These are phyloP conservation scores for Frankliniella intonsa DNA, from an alignment of 2,888 invertebrate species.

Conservation along the genomic window DNA sequence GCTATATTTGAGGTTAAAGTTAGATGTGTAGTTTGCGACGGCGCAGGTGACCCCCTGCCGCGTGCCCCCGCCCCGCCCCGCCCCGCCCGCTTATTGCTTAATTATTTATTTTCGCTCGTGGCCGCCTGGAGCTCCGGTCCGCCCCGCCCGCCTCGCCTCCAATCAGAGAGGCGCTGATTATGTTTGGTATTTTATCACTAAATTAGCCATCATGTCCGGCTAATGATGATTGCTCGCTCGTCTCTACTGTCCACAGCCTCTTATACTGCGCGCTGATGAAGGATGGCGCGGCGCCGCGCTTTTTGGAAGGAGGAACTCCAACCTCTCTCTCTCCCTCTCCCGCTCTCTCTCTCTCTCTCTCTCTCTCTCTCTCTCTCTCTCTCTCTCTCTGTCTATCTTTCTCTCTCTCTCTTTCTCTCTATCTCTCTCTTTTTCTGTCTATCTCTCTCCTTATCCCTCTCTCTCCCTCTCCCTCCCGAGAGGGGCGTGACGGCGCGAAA, in stretches of 20 bases:
- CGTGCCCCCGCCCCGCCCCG: not conserved
- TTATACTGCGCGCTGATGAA: not conserved
- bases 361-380: not conserved
- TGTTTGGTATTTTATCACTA: conserved; percentile 8
- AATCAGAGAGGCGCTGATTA: conserved; percentile 13
- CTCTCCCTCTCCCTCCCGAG: too few species aligned
- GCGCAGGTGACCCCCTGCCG: not conserved
- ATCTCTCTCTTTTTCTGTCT: too few species aligned
- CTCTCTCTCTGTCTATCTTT: not conserved
- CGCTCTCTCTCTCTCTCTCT: not conserved
- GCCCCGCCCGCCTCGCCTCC: not conserved
- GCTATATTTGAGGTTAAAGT: too few species aligned
- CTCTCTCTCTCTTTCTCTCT: too few species aligned
- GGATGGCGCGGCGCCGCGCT: conserved; percentile 11
- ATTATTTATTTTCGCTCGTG: too few species aligned
- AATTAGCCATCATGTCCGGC: conserved; percentile 17
- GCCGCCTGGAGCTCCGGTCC: not conserved
- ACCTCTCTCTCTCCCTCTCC: not conserved
- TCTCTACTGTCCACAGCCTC: conserved; percentile 15
- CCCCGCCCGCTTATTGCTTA: not conserved
- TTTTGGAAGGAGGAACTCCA: not conserved
- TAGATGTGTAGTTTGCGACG: too few species aligned
- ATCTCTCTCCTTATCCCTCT: too few species aligned
- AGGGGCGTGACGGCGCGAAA: too few species aligned
- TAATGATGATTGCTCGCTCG: conserved; percentile 19